Conservation (phyloP, 2,888 invertebrate species). For the Sepioteuthis lessoniana region DNA sequence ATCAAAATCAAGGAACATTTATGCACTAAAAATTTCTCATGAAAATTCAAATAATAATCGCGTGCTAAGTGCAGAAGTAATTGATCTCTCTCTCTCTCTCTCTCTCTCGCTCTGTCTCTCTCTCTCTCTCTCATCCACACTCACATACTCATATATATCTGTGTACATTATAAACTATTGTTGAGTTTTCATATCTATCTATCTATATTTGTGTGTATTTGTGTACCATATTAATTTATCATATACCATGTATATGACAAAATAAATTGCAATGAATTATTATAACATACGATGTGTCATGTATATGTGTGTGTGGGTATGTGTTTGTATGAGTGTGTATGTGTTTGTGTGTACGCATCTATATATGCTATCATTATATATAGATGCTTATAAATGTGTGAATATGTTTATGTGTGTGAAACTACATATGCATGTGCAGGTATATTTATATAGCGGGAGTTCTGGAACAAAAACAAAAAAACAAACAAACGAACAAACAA, state of each 20-base stretch:
- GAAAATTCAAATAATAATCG: too few species aligned
- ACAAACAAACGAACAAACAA: too few species aligned
- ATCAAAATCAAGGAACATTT: too few species aligned
- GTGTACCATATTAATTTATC: too few species aligned
- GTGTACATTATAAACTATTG: background rate
- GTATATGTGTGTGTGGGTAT: background rate
- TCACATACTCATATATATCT: background rate
- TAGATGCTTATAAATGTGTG: background rate
- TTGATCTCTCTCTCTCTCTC: too few species aligned
- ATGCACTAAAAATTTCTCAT: too few species aligned
- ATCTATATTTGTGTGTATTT: background rate
- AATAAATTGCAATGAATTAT: too few species aligned
- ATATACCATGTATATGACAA: too few species aligned
- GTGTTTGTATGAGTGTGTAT: background rate
- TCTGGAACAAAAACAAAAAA: background rate
- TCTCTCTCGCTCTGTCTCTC: too few species aligned
- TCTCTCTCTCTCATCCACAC: too few species aligned
- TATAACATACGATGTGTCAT: background rate
- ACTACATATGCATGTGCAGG: background rate
- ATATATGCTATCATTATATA: background rate
- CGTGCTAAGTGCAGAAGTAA: too few species aligned
- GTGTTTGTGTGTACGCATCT: background rate
- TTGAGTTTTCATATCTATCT: background rate
- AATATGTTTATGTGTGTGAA: too few species aligned
- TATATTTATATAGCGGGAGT: background rate